phyloP scores from a whole-genome alignment of 2,113 vertebrate genomes.

The Lipotes vexillifer region DNA sequence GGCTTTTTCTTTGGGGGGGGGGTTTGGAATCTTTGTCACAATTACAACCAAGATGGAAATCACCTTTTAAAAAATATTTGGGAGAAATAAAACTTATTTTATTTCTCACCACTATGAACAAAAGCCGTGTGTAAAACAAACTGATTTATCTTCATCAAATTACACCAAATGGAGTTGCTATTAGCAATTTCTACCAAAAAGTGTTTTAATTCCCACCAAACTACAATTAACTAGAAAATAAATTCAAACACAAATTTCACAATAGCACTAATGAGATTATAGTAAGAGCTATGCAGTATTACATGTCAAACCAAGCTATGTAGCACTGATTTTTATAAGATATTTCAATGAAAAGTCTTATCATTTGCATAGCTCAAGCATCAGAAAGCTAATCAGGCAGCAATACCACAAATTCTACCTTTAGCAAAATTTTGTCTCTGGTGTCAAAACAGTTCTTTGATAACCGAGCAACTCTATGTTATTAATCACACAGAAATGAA shows the following conservation, averaged over 20 bases:
- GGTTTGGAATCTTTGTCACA: neutral
- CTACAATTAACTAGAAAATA: neutral
- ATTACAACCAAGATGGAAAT: neutral
- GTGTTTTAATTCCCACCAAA: neutral
- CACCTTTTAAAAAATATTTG: neutral
- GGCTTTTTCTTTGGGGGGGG: neutral
- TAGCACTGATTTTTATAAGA: neutral
- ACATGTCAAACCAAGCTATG: neutral
- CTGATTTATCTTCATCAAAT: neutral
- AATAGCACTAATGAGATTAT: neutral
- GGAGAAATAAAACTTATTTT: neutral
- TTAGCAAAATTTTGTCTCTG: neutral
- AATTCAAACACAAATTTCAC: neutral
- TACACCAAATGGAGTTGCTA: neutral
- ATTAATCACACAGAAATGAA: neutral
- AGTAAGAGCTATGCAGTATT: neutral
- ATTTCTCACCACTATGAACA: neutral
- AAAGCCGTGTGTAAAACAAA: neutral
- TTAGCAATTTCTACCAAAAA: neutral
- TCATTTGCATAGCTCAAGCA: neutral
- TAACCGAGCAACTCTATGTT: neutral
- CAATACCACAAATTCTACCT: neutral
- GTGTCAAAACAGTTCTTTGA: neutral
- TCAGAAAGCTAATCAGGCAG: neutral
- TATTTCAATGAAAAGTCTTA: neutral